Evolutionary conservation across 2,797 vertebrate species (phyloP).

Genomic region (Cynopterus sphinx): DNA sequence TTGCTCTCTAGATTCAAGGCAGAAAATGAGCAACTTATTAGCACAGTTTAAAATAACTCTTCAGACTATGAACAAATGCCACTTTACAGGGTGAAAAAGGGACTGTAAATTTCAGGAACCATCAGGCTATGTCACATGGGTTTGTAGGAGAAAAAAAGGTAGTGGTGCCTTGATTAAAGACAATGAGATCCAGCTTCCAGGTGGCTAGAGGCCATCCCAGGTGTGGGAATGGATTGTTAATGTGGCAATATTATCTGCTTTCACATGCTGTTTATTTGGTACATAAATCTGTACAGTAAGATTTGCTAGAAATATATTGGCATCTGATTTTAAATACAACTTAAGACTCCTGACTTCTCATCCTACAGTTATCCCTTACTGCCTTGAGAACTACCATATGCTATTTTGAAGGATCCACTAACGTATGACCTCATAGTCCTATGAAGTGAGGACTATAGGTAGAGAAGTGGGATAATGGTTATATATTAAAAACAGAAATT

Average conservation of each 20-base stretch:
- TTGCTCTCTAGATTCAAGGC: neutral
- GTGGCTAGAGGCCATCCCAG: neutral
- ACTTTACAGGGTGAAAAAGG: neutral
- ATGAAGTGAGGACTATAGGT: neutral
- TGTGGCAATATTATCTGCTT: neutral
- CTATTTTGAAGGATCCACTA: neutral
- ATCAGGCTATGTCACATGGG: neutral
- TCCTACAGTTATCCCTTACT: neutral
- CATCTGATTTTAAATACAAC: neutral
- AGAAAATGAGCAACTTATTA: conserved; percentile 12
- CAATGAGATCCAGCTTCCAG: neutral
- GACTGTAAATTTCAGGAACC: neutral
- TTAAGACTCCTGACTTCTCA: neutral
- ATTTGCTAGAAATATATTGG: conserved; percentile 14
- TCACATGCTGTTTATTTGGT: conserved; percentile 12
- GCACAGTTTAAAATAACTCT: neutral
- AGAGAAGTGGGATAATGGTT: neutral
- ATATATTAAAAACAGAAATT: neutral
- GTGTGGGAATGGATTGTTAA: neutral
- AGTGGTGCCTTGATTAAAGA: neutral
- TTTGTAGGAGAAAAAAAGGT: neutral
- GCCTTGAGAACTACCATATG: neutral
- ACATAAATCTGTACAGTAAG: neutral
- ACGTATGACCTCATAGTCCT: neutral
- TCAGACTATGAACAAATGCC: neutral